These are phyloP conservation scores for Monochamus alternatus DNA, from an alignment of 2,888 invertebrate genomes.

Conservation along the genomic window DNA sequence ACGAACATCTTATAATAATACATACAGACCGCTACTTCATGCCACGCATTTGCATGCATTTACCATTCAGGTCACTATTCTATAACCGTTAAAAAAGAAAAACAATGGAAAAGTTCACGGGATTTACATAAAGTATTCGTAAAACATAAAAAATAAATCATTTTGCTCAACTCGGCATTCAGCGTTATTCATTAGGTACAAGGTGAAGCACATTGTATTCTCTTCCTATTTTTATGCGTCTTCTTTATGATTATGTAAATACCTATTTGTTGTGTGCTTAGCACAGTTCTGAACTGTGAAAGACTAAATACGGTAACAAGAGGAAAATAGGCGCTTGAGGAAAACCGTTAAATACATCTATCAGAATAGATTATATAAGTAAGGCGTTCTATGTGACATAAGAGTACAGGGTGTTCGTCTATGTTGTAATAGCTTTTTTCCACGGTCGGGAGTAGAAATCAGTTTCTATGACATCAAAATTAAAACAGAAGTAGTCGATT, in stretches of 20 bases:
- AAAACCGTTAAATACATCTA: background rate
- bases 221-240: background rate
- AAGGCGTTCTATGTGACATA: too few species aligned
- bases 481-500: too few species aligned
- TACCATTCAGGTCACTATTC: conserved; percentile 32
- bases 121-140: conserved; percentile 24
- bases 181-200: conserved; percentile 22
- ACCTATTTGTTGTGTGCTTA: conserved; percentile 7
- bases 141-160: conserved; percentile 36
- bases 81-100: conserved; percentile 25
- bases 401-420: too few species aligned
- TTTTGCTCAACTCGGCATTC: conserved; percentile 24
- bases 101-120: conserved; percentile 33
- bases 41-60: conserved; percentile 28
- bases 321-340: background rate
- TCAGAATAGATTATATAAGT: too few species aligned
- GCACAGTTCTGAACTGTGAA: background rate
- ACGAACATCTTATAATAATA: conserved; percentile 21
- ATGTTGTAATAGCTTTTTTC: too few species aligned
- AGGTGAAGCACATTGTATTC: conserved; percentile 28
- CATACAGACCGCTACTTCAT: conserved; percentile 21
- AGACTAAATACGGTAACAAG: background rate
- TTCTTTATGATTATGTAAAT: background rate
- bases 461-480: too few species aligned
- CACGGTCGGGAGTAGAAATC: too few species aligned